Percentiles rank a stretch among this genome's conserved stretches.
Evolutionary conservation across 2,113 vertebrate genomes (phyloP).

Genomic region (Neolamprologus fasciatus): DNA sequence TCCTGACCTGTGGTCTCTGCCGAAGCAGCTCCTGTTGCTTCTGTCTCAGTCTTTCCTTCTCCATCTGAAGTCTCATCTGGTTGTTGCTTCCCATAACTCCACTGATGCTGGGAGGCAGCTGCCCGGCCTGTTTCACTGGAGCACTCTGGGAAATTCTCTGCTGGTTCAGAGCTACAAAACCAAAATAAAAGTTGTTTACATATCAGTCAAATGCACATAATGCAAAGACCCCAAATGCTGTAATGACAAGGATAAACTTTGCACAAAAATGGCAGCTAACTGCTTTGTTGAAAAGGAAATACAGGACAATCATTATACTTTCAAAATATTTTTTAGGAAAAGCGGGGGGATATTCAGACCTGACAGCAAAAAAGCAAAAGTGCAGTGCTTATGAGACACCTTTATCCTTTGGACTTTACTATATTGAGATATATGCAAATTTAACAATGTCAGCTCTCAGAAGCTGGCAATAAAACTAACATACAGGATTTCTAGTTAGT

Average conservation of each 20-base stretch:
- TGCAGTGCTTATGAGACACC: not conserved
- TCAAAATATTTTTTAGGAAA: not conserved
- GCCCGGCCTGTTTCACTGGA: constrained; percentile 85
- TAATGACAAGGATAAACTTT: not conserved
- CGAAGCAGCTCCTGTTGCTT: constrained; percentile 97
- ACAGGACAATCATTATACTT: not conserved
- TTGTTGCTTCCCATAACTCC: constrained; percentile 80
- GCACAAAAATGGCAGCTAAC: not conserved
- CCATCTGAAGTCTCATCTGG: constrained; percentile 92
- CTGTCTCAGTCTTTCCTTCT: constrained; percentile 90
- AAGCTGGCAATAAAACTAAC: not conserved
- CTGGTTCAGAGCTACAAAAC: constrained; percentile 79
- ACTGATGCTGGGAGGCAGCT: constrained; percentile 78
- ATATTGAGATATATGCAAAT: not conserved
- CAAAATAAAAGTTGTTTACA: not conserved
- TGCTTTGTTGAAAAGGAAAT: not conserved
- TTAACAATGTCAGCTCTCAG: not conserved
- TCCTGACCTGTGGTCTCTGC: constrained; percentile 95
- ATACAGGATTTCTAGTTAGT: not conserved
- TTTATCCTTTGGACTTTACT: not conserved
- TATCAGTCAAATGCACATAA: not conserved
- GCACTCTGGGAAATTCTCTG: constrained; percentile 91
- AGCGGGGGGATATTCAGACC: fast-evolving
- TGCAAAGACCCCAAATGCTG: not conserved
- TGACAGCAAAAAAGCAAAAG: not conserved